Conservation (phyloP, 2,888 invertebrate genomes). For the Panzeria rudis region DNA sequence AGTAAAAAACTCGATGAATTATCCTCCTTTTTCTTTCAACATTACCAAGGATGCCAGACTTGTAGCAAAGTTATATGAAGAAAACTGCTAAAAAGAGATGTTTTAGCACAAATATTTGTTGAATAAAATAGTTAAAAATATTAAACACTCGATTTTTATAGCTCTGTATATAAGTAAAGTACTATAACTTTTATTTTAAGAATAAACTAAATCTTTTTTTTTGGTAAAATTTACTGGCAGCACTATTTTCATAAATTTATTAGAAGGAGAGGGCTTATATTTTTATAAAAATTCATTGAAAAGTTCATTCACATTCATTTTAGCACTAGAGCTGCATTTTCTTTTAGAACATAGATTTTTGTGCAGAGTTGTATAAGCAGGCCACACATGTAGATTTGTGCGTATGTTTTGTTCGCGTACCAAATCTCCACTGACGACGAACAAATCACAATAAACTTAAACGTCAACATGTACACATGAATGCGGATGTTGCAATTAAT, state of each 20-base stretch:
- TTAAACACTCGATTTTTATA: background rate
- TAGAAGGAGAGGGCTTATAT: slow-evolving; percentile 37
- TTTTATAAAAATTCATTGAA: background rate
- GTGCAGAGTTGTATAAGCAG: too few species aligned
- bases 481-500: too few species aligned
- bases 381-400: too few species aligned
- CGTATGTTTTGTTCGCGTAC: too few species aligned
- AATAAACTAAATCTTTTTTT: background rate
- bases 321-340: background rate
- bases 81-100: background rate
- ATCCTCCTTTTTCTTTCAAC: slow-evolving; percentile 28
- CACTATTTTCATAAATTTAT: background rate
- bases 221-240: slow-evolving; percentile 1
- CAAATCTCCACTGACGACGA: too few species aligned
- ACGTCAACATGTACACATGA: too few species aligned
- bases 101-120: background rate
- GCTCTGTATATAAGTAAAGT: background rate
- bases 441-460: too few species aligned
- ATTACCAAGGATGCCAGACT: slow-evolving; percentile 42
- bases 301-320: background rate
- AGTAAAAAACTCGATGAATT: slow-evolving; percentile 28
- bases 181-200: background rate
- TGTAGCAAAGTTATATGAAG: background rate
- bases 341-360: too few species aligned
- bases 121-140: background rate